Percentiles rank a stretch among this genome's conserved stretches.
Evolutionary conservation across 2,113 vertebrate genomes (phyloP).

Genomic region (Loxodonta africana): DNA sequence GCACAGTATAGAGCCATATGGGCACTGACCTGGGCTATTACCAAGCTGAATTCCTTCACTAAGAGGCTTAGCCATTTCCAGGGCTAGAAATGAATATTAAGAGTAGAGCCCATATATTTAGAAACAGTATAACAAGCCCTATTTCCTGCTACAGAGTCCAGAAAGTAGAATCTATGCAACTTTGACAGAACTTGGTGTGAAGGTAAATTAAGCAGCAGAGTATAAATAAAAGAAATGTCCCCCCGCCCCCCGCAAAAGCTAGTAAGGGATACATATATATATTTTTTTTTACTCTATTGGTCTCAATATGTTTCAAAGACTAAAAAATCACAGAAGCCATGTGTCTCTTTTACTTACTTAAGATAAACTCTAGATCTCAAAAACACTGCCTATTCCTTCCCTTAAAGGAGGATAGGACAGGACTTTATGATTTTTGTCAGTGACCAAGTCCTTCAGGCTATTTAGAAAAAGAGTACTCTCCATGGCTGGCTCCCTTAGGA

Average conservation of each 20-base stretch:
- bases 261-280: not conserved
- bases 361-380: slow-evolving; percentile 20
- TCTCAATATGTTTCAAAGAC: not conserved
- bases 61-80: slow-evolving; percentile 28
- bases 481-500: not conserved
- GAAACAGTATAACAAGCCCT: not conserved
- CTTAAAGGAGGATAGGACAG: not conserved
- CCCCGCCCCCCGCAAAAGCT: not conserved
- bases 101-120: not conserved
- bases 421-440: not conserved
- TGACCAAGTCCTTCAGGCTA: not conserved
- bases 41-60: slow-evolving; percentile 26
- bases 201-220: slow-evolving; percentile 32
- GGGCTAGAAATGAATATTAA: not conserved
- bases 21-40: slow-evolving; percentile 31
- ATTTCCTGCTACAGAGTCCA: slow-evolving; percentile 20
- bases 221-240: not conserved
- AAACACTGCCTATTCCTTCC: not conserved
- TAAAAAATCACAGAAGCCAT: slow-evolving; percentile 11
- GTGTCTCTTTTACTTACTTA: not conserved
- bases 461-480: not conserved
- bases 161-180: slow-evolving; percentile 16
- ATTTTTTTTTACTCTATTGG: not conserved
- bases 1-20: slow-evolving; percentile 5
- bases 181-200: slow-evolving; percentile 26